A percentile compares a stretch with the other conserved stretches of the same genome.
Conservation (phyloP, 2,888 invertebrate genomes). For the Morpho deidamia region DNA sequence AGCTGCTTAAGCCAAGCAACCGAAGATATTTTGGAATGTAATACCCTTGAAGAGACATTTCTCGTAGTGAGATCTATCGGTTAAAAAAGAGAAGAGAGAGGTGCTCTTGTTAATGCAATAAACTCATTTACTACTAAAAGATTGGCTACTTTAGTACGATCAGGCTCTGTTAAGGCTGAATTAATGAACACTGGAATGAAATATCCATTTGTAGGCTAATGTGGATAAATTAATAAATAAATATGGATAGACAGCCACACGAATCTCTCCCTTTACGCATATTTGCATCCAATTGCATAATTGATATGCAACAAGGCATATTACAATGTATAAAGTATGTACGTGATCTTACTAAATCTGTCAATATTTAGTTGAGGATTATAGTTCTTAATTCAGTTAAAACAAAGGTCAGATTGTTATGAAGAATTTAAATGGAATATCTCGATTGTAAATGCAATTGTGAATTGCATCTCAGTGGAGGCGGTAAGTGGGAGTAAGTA, state of each 20-base stretch:
- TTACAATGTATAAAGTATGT: conserved; percentile 8
- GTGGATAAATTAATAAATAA: conserved; percentile 10
- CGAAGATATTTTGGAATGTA: no score
- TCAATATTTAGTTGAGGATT: neutral
- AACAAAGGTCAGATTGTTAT: conserved; percentile 7
- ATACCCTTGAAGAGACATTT: no score
- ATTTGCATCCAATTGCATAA: conserved; percentile 22
- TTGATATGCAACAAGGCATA: conserved; percentile 18
- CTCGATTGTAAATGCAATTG: conserved; percentile 1
- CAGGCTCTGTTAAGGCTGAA: no score
- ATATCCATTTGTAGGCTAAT: conserved; percentile 4
- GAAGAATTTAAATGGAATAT: neutral
- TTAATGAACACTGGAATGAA: neutral
- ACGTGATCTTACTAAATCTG: conserved; percentile 1
- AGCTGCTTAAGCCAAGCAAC: no score
- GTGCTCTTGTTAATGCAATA: no score
- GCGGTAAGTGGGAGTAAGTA: conserved; percentile 22
- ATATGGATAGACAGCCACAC: conserved; percentile 6
- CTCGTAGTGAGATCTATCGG: no score
- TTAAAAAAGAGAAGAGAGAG: no score
- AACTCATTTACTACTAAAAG: no score
- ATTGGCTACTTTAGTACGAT: no score
- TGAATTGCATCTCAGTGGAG: conserved; percentile 12
- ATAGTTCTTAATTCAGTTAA: neutral
- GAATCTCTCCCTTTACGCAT: conserved; percentile 7